phyloP scores from a whole-genome alignment of 2,888 invertebrate species.

The Tinea trinotella region DNA sequence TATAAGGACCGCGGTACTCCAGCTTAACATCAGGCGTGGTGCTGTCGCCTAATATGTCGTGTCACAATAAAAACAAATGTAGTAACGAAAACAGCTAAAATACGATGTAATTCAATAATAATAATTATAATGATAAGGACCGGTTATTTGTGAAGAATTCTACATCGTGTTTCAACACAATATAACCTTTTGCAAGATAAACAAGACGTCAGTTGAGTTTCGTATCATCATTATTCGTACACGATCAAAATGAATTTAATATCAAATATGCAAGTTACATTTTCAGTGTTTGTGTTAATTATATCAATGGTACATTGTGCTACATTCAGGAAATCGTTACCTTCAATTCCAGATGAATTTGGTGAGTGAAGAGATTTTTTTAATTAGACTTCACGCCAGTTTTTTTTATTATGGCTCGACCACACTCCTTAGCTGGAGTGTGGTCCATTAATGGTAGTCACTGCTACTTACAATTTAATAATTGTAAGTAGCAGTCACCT shows the following conservation, averaged over 20 bases:
- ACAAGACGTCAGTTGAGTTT: not conserved
- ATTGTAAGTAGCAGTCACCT: too few species aligned
- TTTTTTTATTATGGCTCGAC: too few species aligned
- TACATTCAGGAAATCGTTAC: not conserved
- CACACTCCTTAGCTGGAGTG: too few species aligned
- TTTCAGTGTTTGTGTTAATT: not conserved
- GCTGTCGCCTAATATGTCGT: too few species aligned
- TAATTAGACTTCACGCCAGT: too few species aligned
- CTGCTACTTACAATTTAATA: too few species aligned
- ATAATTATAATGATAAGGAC: constrained; percentile 2
- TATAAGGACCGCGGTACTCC: too few species aligned
- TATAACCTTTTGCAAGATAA: constrained; percentile 6
- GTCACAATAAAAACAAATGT: too few species aligned
- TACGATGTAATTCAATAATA: not conserved
- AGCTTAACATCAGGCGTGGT: too few species aligned
- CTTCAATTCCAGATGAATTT: not conserved
- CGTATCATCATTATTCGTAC: not conserved
- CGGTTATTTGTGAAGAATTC: constrained; percentile 6
- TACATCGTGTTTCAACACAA: not conserved
- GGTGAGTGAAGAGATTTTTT: too few species aligned
- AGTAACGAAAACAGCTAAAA: not conserved
- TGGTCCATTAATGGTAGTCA: too few species aligned
- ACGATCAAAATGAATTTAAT: not conserved
- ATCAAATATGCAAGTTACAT: not conserved
- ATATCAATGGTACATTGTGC: not conserved